Evolutionary conservation across 2,113 vertebrate species (phyloP), one percentile per base, ranked within the genome.

Genomic region (Arothron firmamentum): DNA sequence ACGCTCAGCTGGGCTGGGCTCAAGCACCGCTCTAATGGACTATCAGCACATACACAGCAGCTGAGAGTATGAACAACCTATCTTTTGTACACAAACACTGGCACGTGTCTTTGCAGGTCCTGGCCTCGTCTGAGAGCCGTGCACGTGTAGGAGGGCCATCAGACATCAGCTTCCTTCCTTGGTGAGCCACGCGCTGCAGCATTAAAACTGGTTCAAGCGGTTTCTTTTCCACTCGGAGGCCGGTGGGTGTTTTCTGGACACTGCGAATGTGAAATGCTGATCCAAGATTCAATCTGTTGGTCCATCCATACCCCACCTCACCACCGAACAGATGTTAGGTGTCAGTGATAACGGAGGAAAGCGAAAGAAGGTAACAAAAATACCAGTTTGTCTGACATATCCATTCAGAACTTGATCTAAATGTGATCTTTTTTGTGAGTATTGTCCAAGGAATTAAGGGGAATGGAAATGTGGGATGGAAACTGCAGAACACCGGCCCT

Each of bases 11-110:
- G n/a, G 5, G 56, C 38, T 43, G 5, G 38, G 53, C 58, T 75
- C 49, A 45, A 60, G 21, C 28, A 28, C 25, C 51, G 54, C 51
- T 74, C 54, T 78, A 82, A 80, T 82, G 72, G 72, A 66, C 57
- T 79, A 77, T 78, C 72, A 67, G 34, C 38, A 20, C 57, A 72
- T 45, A 63, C 67, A 70, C 18, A n/a, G 18, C 74, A 73, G 74
- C 61, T 69, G 70, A 65, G 55, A 66, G 67, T 64, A 23, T 12
- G 34, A 9, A 38, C 20, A n/a, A 59, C 63, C 69, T 75, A 69
- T 68, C 64, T 70, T 64, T 60, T 70, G 78, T 74, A 79, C 75
- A 81, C 74, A 83, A 80, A 82, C 60, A 78, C 51, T 47, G 53
- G 57, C 78, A 74, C 65, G 59, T 79, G 66, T 70, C 41, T 14